A percentile compares a stretch with the other conserved stretches of the same genome.
Conservation (phyloP, 2,888 invertebrate genomes). For the Ypsolopha sequella region DNA sequence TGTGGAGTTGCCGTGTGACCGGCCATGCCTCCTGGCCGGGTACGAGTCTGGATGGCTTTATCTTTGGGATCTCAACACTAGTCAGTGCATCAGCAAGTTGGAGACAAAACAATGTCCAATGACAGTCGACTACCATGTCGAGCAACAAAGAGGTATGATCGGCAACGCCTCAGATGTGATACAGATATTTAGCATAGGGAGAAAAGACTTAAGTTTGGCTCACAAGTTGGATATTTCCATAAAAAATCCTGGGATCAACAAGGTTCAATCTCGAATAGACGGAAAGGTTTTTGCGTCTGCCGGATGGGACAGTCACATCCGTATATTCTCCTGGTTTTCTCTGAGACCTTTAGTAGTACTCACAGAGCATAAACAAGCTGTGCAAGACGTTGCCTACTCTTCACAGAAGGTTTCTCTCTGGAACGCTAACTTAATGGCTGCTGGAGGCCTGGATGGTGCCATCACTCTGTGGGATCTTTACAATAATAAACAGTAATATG, state of each 20-base stretch:
- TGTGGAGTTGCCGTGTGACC: conserved; percentile 58
- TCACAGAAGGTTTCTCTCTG: conserved; percentile 73
- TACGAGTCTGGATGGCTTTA: conserved; percentile 82
- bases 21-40: conserved; percentile 73
- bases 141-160: conserved; percentile 75
- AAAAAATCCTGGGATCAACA: conserved; percentile 81
- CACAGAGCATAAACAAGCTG: conserved; percentile 77
- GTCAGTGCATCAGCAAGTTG: conserved; percentile 66
- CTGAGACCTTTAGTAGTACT: conserved; percentile 79
- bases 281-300: conserved; percentile 80
- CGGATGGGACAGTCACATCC: conserved; percentile 82
- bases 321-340: conserved; percentile 84
- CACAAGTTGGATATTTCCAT: conserved; percentile 73
- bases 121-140: conserved; percentile 78
- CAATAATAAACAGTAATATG: conserved; percentile 37
- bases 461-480: conserved; percentile 87
- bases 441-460: conserved; percentile 79
- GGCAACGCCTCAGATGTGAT: conserved; percentile 75
- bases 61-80: conserved; percentile 78
- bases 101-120: conserved; percentile 76
- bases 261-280: conserved; percentile 76
- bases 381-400: conserved; percentile 81
- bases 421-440: conserved; percentile 84
- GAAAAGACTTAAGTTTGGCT: conserved; percentile 64
- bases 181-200: conserved; percentile 71